Evolutionary conservation across 1,140 invertebrate genomes (phyloP), one percentile per base, ranked within the genome.

Genomic region (Luehdorfia chinensis): DNA sequence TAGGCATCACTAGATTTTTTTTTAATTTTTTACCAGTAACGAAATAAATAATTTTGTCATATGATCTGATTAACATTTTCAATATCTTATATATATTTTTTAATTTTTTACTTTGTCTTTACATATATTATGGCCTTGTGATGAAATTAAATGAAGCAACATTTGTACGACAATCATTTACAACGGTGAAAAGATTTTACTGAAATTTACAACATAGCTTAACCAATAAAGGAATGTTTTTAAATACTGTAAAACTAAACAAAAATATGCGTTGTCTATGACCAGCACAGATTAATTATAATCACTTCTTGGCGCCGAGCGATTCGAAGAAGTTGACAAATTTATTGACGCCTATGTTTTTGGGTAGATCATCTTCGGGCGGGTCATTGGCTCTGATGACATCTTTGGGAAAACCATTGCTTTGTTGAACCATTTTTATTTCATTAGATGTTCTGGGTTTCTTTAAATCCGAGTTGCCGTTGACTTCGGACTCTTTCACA

Each of bases 261-360:
- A n/a, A n/a, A n/a, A n/a, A n/a, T n/a, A n/a, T n/a, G n/a, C n/a
- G n/a, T n/a, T n/a, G n/a, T n/a, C n/a, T n/a, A n/a, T n/a, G n/a
- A n/a, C n/a, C n/a, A n/a, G n/a, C n/a, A n/a, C n/a, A n/a, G n/a
- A n/a, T n/a, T n/a, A n/a, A n/a, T n/a, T n/a, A 6, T 21, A 4
- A 1, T 43, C 39, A 84, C 75, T 86, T 86, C 30, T 84, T 86
- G n/a, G 67, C 80, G 6, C 80, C 80, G 11, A 86, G 73, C 4
- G 78, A 81, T 50, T 86, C 83, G 31, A 86, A 86, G 66, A 86
- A 86, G 50, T 83, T 86, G 0, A 86, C 80, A 34, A 84, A 84
- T 47, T 86, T 86, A 39, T 86, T 86, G 1, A 86, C 80, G 2
- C 83, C 83, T 49, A 86, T 86, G 11, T 86, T 86, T 28, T 86